These are phyloP conservation scores for Zaprionus taronus DNA, from an alignment of 1,140 invertebrate genomes.

Conservation along the genomic window DNA sequence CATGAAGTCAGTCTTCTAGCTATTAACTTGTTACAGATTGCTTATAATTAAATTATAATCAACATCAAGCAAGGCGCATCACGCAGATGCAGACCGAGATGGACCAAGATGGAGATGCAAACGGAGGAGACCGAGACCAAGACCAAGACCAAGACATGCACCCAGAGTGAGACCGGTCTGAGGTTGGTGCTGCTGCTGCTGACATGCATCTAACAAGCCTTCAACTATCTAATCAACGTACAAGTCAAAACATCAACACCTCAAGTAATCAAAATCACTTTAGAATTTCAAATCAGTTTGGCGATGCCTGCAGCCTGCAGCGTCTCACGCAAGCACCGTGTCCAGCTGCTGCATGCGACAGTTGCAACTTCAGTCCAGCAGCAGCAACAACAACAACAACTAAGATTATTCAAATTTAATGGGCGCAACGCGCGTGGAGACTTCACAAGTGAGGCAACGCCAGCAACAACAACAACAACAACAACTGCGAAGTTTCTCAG, in stretches of 20 bases:
- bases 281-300: constrained; percentile 80
- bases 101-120: not conserved
- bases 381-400: constrained; percentile 36
- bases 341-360: constrained; percentile 35
- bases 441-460: constrained; percentile 57
- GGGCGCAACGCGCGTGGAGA: constrained; percentile 71
- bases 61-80: constrained; percentile 59
- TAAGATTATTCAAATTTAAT: constrained; percentile 83
- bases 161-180: constrained; percentile 1
- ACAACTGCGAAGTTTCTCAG: constrained; percentile 21
- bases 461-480: constrained; percentile 7
- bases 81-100: constrained; percentile 14
- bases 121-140: not conserved
- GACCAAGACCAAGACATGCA: not conserved
- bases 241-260: constrained; percentile 83
- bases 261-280: constrained; percentile 83
- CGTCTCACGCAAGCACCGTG: constrained; percentile 50
- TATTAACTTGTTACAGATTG: constrained; percentile 80
- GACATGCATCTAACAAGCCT: constrained; percentile 82
- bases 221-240: constrained; percentile 81
- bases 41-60: constrained; percentile 83
- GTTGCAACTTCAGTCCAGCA: constrained; percentile 34
- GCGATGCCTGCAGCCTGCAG: constrained; percentile 55
- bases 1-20: constrained; percentile 40
- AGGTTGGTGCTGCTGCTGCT: constrained; percentile 22